Evolutionary conservation across 2,797 vertebrate species (phyloP).

Genomic region (Centroberyx gerrardi): DNA sequence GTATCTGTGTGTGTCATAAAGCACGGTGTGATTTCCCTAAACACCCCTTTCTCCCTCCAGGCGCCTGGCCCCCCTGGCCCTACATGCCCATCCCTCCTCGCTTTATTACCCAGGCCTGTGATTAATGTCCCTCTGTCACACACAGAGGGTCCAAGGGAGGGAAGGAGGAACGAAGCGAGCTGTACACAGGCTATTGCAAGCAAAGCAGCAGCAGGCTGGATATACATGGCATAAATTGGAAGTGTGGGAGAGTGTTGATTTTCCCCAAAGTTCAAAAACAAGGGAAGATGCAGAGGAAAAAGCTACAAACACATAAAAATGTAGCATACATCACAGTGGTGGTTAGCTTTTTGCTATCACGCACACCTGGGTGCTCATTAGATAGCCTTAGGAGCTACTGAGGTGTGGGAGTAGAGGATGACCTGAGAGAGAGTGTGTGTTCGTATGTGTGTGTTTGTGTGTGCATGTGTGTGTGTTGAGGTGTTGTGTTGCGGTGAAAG

Average conservation of each 20-base stretch:
- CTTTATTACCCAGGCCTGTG: slow-evolving; percentile 82
- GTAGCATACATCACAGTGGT: neutral
- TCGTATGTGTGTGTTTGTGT: slow-evolving; percentile 10
- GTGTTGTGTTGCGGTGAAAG: slow-evolving; percentile 53
- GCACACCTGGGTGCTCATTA: slow-evolving; percentile 53
- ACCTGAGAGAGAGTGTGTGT: slow-evolving; percentile 32
- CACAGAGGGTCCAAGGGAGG: slow-evolving; percentile 52
- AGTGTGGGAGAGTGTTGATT: neutral
- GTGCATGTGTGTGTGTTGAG: slow-evolving; percentile 6
- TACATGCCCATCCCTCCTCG: slow-evolving; percentile 76
- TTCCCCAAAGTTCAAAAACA: slow-evolving; percentile 39
- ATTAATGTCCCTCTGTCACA: slow-evolving; percentile 84
- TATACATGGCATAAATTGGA: slow-evolving; percentile 18
- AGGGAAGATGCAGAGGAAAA: slow-evolving; percentile 17
- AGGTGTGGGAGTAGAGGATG: slow-evolving; percentile 28
- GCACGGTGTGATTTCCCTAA: slow-evolving; percentile 82
- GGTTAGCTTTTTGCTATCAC: slow-evolving; percentile 24
- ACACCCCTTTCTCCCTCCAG: slow-evolving; percentile 76
- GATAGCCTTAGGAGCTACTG: slow-evolving; percentile 26
- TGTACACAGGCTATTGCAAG: slow-evolving; percentile 29
- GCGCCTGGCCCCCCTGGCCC: slow-evolving; percentile 71
- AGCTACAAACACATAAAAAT: slow-evolving; percentile 9
- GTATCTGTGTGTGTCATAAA: slow-evolving; percentile 78
- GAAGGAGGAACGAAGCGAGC: slow-evolving; percentile 45
- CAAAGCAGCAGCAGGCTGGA: slow-evolving; percentile 41